phyloP scores from a whole-genome alignment of 64 coral and sea anemone genomes.

The Trachythela sp. region DNA sequence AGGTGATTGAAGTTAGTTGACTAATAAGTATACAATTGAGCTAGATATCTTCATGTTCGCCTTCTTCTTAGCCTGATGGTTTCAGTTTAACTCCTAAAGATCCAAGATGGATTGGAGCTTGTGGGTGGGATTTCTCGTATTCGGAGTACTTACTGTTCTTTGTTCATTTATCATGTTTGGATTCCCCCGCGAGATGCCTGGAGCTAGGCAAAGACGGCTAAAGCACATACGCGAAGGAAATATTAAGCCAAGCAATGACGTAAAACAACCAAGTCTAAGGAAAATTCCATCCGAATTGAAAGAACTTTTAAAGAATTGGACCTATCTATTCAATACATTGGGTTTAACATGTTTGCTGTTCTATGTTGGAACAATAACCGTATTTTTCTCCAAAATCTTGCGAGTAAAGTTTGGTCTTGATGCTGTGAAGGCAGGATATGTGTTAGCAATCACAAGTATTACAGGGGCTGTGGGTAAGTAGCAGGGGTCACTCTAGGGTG shows the following conservation, averaged over 20 bases:
- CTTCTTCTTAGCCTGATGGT: neutral
- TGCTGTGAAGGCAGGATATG: neutral
- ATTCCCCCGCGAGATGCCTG: neutral
- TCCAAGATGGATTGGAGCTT: neutral
- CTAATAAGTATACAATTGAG: too few species aligned
- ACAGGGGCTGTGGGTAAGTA: neutral
- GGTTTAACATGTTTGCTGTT: neutral
- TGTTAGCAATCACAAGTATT: neutral
- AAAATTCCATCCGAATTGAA: neutral
- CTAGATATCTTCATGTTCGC: too few species aligned
- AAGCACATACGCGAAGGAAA: neutral
- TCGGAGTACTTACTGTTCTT: neutral
- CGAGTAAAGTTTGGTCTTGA: constrained; percentile 28
- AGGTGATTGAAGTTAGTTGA: too few species aligned
- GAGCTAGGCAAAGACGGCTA: neutral
- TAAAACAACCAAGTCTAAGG: neutral
- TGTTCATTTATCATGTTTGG: neutral
- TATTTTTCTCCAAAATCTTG: constrained; percentile 21
- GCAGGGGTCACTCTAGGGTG: neutral
- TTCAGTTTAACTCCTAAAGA: neutral
- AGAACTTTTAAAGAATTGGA: constrained; percentile 28
- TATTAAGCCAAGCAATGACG: neutral
- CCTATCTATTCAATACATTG: constrained; percentile 26
- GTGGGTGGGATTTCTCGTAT: neutral
- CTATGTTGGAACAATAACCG: neutral